These are phyloP conservation scores for Riparia riparia DNA, from an alignment of 2,113 vertebrate genomes.

Conservation along the genomic window DNA sequence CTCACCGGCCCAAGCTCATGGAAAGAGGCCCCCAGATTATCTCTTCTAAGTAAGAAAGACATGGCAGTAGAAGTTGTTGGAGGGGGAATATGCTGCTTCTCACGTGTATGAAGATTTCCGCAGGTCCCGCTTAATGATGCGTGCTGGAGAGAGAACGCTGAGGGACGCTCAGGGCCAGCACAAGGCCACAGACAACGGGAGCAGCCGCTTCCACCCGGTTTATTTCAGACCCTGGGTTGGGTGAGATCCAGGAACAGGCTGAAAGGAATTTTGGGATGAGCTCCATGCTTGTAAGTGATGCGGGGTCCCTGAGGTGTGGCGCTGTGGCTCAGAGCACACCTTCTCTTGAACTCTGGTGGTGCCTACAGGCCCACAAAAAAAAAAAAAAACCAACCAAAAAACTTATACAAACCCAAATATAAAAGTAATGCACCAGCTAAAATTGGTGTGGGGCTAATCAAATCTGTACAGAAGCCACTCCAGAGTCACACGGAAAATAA, in stretches of 20 bases:
- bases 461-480: background rate
- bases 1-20: fast-evolving
- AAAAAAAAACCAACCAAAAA: too few species aligned
- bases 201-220: background rate
- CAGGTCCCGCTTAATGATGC: background rate
- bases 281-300: background rate
- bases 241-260: background rate
- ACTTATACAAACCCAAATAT: background rate
- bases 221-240: background rate
- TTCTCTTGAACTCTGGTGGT: background rate
- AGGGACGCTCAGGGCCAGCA: background rate
- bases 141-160: background rate
- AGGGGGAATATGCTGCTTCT: background rate
- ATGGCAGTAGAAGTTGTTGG: background rate
- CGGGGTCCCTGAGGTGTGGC: background rate
- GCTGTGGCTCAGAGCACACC: fast-evolving
- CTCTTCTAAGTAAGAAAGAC: background rate
- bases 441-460: background rate
- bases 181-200: background rate
- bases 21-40: background rate
- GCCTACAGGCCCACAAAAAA: background rate
- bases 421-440: background rate
- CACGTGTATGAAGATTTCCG: background rate
- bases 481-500: background rate
- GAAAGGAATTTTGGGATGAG: background rate